These are phyloP conservation scores for Poecilia gillii DNA, from an alignment of 2,797 vertebrate species.

Conservation along the genomic window DNA sequence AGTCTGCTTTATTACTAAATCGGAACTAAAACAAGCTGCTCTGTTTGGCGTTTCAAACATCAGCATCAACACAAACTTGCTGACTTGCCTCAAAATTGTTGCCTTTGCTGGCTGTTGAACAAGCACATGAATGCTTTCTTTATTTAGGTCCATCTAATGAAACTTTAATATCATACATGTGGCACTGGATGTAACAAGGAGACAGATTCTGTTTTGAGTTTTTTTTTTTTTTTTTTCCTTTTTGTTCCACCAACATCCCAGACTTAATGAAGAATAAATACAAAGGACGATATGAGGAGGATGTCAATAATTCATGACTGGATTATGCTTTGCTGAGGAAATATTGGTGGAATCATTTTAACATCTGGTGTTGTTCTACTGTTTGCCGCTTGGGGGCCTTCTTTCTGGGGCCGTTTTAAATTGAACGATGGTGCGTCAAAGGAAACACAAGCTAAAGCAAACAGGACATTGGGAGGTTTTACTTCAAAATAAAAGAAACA, in stretches of 20 bases:
- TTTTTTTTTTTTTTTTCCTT: constrained; percentile 8
- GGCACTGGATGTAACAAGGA: constrained; percentile 16
- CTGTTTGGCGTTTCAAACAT: constrained; percentile 10
- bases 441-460: background rate
- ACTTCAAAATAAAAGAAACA: constrained; percentile 50
- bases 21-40: constrained; percentile 23
- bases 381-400: constrained; percentile 64
- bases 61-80: constrained; percentile 31
- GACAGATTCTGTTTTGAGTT: constrained; percentile 25
- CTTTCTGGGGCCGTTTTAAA: constrained; percentile 40
- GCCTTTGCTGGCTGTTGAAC: constrained; percentile 24
- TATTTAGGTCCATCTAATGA: constrained; percentile 69
- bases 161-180: constrained; percentile 59
- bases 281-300: constrained; percentile 48
- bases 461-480: background rate
- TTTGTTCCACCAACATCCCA: constrained; percentile 27
- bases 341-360: constrained; percentile 33
- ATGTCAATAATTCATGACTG: constrained; percentile 55
- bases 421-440: constrained; percentile 58
- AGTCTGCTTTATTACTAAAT: constrained; percentile 2
- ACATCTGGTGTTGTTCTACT: constrained; percentile 23
- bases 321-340: constrained; percentile 52
- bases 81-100: constrained; percentile 29
- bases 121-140: constrained; percentile 54
- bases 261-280: constrained; percentile 42